Base-by-base conservation (phyloP, 2,797 vertebrate species). In the Taenioides sp. region DNA sequence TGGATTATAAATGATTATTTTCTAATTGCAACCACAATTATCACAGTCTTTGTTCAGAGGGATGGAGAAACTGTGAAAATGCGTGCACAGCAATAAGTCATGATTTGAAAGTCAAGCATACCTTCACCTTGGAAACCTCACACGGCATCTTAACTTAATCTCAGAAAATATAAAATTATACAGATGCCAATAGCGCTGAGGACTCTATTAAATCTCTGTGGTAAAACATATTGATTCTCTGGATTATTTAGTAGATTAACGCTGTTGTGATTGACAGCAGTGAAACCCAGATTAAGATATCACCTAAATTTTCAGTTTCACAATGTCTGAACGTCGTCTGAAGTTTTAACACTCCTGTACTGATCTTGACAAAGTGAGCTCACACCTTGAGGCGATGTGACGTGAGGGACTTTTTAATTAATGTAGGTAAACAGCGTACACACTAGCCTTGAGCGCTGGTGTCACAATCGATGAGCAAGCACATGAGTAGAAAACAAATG, bases 321-420 rank as follows among this genome's bases (percentile, higher is more conserved):
- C 23, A 52, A 31, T 50, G 6, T n/a, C 59, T 27, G 7, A 59
- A 73, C 69, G 0, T 68, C 65, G 64, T 52, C 70, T 64, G 9
- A 40, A 60, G 64, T 86, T 80, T 80, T 34, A 70, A 72, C 7
- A 63, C 55, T 82, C 61, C 43, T n/a, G 31, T 43, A 62, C 54
- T 3, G 58, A 76, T 76, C 77, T 77, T 68, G 86, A 84, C 76
- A 22, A 70, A 77, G 78, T n/a, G 25, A 74, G 85, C 72, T 69
- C 77, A 67, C 73, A 25, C 76, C 79, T 87, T 54, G 9, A 66
- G 82, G 83, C 80, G 11, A 20, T 49, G 66, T 71, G 82, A 86
- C 75, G 67, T 72, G 78, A 83, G 69, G 80, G 82, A 84, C 84
- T 87, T 91, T 89, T 90, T 92, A 93, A 94, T 93, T 91, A 91